These are phyloP conservation scores for Solenodon paradoxus DNA, from an alignment of 2,113 vertebrate genomes.

Conservation along the genomic window DNA sequence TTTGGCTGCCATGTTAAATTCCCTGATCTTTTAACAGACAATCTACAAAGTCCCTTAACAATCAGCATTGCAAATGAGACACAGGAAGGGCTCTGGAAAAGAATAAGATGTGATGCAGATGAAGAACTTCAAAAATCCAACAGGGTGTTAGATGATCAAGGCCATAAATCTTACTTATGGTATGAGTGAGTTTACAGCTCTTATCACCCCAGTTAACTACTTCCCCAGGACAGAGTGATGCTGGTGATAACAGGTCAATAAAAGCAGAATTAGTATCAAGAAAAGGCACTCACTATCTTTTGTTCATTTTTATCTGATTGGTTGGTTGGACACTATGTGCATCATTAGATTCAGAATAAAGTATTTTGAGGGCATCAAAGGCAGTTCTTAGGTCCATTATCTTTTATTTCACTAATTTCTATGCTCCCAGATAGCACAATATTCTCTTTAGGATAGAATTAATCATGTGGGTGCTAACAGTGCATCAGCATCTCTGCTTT, in stretches of 20 bases:
- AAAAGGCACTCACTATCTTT: neutral
- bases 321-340: neutral
- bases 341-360: conserved; percentile 13
- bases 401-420: neutral
- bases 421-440: neutral
- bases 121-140: neutral
- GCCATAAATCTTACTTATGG: neutral
- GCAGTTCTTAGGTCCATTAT: neutral
- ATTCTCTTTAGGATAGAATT: neutral
- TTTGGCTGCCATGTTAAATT: neutral
- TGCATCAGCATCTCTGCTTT: neutral
- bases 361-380: conserved; percentile 13
- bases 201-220: neutral
- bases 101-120: neutral
- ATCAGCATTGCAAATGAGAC: neutral
- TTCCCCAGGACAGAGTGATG: neutral
- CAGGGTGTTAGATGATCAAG: neutral
- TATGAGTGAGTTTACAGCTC: neutral
- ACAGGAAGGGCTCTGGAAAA: neutral
- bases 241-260: neutral
- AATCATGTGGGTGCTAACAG: neutral
- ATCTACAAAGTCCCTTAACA: neutral
- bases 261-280: neutral
- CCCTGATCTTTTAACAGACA: neutral
- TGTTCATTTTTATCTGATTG: neutral